Evolutionary conservation across 2,113 vertebrate genomes (phyloP).

Genomic region (Illadopsis cleaveri): DNA sequence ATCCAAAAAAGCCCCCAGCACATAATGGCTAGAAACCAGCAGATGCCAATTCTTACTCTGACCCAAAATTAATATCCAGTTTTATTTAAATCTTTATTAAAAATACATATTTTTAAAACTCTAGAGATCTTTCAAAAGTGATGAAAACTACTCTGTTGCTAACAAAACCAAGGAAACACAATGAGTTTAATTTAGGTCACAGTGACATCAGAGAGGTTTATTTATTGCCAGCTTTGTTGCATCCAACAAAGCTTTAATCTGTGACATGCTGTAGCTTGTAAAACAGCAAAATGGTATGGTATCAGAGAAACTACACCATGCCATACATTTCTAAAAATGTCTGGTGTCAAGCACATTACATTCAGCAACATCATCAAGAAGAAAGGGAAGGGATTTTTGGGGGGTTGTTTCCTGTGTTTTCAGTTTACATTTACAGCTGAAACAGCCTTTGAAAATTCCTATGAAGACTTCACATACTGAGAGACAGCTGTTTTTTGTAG

Average conservation of each 20-base stretch:
- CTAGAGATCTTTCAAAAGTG: not conserved
- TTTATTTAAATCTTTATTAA: not conserved
- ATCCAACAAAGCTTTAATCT: constrained; percentile 70
- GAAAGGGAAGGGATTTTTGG: constrained; percentile 24
- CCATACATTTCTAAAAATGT: constrained; percentile 30
- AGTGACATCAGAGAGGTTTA: constrained; percentile 63
- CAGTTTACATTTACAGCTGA: constrained; percentile 41
- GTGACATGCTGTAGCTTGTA: constrained; percentile 66
- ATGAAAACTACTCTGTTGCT: not conserved
- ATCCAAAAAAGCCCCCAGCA: not conserved
- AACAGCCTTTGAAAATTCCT: constrained; percentile 57
- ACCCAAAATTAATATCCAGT: not conserved
- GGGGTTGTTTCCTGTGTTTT: constrained; percentile 22
- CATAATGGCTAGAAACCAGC: not conserved
- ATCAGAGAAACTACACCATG: constrained; percentile 61
- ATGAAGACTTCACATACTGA: constrained; percentile 33
- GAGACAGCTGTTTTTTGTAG: constrained; percentile 42
- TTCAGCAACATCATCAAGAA: constrained; percentile 36
- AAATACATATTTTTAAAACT: not conserved
- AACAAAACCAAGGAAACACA: constrained; percentile 24
- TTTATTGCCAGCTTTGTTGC: constrained; percentile 67
- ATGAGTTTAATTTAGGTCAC: constrained; percentile 70
- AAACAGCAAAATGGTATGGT: constrained; percentile 60
- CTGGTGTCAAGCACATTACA: constrained; percentile 29
- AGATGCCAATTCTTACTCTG: not conserved